Base-by-base conservation (phyloP, 2,113 vertebrate genomes). In the Pseudorasbora parva region DNA sequence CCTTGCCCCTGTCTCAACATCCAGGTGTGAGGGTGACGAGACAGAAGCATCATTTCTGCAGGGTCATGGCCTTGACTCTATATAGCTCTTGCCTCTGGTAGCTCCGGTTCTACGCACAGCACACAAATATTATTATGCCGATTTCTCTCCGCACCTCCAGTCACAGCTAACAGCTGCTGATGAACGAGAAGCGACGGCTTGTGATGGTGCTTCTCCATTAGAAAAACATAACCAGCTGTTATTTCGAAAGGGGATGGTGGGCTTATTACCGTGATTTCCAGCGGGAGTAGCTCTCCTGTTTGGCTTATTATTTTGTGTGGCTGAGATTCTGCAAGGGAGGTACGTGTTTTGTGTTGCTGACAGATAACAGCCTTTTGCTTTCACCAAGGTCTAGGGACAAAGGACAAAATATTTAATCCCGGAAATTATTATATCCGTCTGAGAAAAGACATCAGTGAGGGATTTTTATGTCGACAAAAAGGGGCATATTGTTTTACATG, bases 151-250 rank as follows among this genome's bases (percentile, higher is more conserved):
- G 27, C 59, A 41, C 51, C 68, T 68, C 69, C 69, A 79, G 74
- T 57, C 30, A 33, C 12, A 78, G 87, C 78, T 84, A 90, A 89
- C 91, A 92, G 91, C 90, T 92, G 91, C 90, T 90, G 92, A 92
- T 83, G 91, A 90, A 91, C 59, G 73, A 91, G 86, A 85, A 92
- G 82, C 86, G 92, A 91, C 85, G 77, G 87, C 64, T 84, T 64
- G 81, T 82, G 87, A 87, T 87, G 87, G 85, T 84, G 82, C 82
- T 79, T 79, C 87, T 77, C 73, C 81, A 83, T 90, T 82, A 89
- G 68, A 92, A 88, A 92, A 89, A 89, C 85, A 88, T 85, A 77
- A 76, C 66, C 93, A 93, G 90, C 89, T 93, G 92, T 89, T 92
- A 82, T 90, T 92, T 91, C 87, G 84, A 82, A 83, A 86, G 84